Percentiles rank a stretch among this genome's conserved stretches.
These are phyloP conservation scores for Nibea albiflora DNA, from an alignment of 2,113 vertebrate species.

Conservation along the genomic window DNA sequence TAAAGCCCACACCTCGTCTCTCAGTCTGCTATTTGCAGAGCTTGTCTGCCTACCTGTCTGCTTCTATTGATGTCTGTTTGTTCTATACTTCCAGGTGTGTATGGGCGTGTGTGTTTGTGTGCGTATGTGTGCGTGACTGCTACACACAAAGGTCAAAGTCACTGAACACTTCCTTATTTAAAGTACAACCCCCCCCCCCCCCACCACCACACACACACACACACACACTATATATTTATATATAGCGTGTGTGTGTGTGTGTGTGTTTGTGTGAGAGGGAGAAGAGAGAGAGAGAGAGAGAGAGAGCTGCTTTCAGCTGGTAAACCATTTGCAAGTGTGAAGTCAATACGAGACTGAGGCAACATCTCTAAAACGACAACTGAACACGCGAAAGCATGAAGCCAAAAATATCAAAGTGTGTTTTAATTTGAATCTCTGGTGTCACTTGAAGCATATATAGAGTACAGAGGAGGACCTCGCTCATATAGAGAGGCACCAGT, in stretches of 20 bases:
- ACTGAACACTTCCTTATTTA: constrained; percentile 81
- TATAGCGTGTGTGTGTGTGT: neutral
- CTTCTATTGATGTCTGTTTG: constrained; percentile 29
- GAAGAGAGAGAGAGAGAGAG: too few species aligned
- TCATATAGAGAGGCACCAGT: neutral
- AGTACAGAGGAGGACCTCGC: too few species aligned
- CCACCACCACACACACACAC: too few species aligned
- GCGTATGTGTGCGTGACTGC: neutral
- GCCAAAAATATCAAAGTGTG: neutral
- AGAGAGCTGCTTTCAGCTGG: constrained; percentile 2
- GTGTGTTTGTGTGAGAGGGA: too few species aligned
- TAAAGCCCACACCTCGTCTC: neutral
- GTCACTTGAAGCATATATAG: neutral
- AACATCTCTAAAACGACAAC: neutral
- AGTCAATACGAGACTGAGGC: constrained; percentile 1
- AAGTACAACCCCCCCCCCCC: constrained; percentile 37
- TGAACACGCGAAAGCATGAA: neutral
- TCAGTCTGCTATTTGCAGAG: constrained; percentile 24
- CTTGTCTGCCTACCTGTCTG: constrained; percentile 56
- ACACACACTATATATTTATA: neutral
- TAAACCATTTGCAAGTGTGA: constrained; percentile 35
- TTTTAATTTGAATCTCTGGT: neutral
- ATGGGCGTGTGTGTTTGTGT: neutral
- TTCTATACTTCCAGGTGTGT: constrained; percentile 68
- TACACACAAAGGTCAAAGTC: constrained; percentile 78